Evolutionary conservation across 2,113 vertebrate genomes (phyloP), one percentile per base, ranked within the genome.

Genomic region (Oplegnathus fasciatus): DNA sequence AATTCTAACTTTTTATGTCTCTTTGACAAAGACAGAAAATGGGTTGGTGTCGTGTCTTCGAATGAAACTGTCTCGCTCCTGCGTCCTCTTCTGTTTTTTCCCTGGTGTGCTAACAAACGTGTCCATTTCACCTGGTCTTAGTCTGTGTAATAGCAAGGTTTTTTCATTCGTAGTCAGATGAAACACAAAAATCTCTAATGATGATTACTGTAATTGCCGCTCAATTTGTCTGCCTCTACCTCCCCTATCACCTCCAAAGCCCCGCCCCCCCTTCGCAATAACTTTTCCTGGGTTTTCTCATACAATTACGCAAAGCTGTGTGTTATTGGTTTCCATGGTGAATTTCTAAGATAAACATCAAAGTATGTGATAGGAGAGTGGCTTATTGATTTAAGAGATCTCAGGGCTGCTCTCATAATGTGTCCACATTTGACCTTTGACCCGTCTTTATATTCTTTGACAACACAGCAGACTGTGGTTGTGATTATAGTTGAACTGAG

Each of bases 171-270:
- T 50, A 48, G 62, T 85, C 85, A 57, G 80, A 90, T 84, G 70
- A 89, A 92, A 91, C 85, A 87, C 71, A 87, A 82, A 89, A 86
- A 87, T 91, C 80, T 89, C 28, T 91, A 88, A 92, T 90, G 86
- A 86, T 94, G 87, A 94, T 94, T 90, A 86, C 91, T 82, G 82
- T 93, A 94, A 94, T 93, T 93, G 85, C 91, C 26, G 82, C 91
- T 86, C 92, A 91, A 91, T 93, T 91, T 93, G 91, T 91, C 90
- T 89, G 87, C 84, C 86, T 86, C 80, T 83, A 30, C 75, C 73
- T 75, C 82, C 81, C 44, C 86, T 32, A 26, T 88, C 77, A 74
- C 84, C 85, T 83, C 74, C 82, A 62, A 54, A 24, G 69, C 68
- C 30, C 75, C 22, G 17, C 10, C 46, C 69, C 50, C 3, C 28